Evolutionary conservation across 2,797 vertebrate species (phyloP), one percentile per base, ranked within the genome.

Genomic region (Myiothlypis coronata): DNA sequence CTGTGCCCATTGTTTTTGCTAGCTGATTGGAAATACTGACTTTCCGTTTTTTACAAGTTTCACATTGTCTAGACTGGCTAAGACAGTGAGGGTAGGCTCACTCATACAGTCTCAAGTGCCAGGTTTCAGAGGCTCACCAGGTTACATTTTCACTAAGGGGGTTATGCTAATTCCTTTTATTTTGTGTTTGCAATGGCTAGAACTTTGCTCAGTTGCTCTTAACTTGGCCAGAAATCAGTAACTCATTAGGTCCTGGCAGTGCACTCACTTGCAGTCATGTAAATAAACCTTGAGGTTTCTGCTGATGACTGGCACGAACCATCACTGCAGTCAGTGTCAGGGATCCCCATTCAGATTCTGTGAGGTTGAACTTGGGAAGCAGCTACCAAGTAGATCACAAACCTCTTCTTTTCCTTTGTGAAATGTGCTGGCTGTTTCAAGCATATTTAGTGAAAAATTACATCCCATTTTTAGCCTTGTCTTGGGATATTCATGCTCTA

Each of bases 381-480:
- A 83, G 11, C 65, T 68, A 59, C 37, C 50, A 57, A 78, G 80
- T 47, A 50, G 27, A 72, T 83, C 61, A 67, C 34, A 72, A 72
- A 30, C 26, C n/a, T 80, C 56, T 76, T 88, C 35, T 75, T 83
- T 88, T 72, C 76, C 26, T 87, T 67, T 87, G 47, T 91, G 64
- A 93, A 91, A 85, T 35, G 41, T 79, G 28, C 92, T 85, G 79
- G 27, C 80, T 90, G 46, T 81, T 91, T 92, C 65, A 89, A 61
- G 87, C 64, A 27, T 80, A 78, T 53, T 83, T 64, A 57, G 43
- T 95, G 90, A 92, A 93, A 94, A 93, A 96, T 94, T 83, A 46
- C n/a, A 65, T 83, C 34, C 59, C 71, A 64, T 97, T 93, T 97
- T 95, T 95, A 91, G 91, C 79, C 44, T 78, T 78, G 64, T 91